Conservation (phyloP, 1,140 invertebrate species). For the Rhizoglyphus robini region DNA sequence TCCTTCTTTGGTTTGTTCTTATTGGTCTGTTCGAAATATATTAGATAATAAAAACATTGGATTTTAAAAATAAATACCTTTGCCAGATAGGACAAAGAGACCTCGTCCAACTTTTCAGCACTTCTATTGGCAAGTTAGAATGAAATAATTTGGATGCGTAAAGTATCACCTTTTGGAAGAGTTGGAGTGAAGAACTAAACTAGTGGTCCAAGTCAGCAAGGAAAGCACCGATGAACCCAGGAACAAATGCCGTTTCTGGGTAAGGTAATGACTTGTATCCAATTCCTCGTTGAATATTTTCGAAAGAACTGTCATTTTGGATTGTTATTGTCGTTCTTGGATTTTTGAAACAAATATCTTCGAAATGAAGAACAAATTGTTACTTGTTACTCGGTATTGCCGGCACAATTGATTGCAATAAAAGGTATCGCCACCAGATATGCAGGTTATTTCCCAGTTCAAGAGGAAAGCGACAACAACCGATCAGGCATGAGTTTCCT, state of each 20-base stretch:
- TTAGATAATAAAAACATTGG: no score
- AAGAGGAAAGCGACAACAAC: no score
- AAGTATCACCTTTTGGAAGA: no score
- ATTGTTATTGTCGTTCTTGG: neutral
- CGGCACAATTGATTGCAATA: no score
- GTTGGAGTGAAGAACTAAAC: neutral
- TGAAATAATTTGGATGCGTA: no score
- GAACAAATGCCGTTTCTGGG: neutral
- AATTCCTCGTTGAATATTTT: conserved; percentile 1
- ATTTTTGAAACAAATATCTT: neutral
- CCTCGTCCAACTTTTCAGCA: neutral
- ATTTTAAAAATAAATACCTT: no score
- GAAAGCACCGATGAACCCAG: neutral
- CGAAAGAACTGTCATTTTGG: neutral
- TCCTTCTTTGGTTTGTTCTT: neutral
- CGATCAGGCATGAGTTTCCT: no score
- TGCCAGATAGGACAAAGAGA: neutral
- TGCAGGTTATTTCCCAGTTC: no score
- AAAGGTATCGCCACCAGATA: no score
- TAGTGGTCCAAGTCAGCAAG: neutral
- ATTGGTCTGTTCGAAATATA: no score
- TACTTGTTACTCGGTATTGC: no score
- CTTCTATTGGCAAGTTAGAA: neutral
- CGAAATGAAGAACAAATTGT: neutral
- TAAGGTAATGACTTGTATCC: neutral